These are phyloP conservation scores for Stenchaetothrips biformis DNA, from an alignment of 2,888 invertebrate genomes.

Conservation along the genomic window DNA sequence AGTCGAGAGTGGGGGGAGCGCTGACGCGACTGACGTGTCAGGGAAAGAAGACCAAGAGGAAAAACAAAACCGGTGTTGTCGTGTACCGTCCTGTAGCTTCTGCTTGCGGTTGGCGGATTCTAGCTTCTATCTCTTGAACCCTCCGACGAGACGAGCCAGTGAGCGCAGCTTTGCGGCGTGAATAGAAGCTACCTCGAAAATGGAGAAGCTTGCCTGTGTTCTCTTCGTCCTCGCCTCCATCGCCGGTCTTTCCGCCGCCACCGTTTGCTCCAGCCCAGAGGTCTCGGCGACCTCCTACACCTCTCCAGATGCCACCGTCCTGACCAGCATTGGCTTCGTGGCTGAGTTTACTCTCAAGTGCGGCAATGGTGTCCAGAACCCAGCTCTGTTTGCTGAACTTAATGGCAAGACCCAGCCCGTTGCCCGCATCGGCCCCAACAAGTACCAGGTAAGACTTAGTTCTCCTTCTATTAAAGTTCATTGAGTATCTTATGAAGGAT, in stretches of 20 bases:
- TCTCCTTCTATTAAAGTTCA: too few species aligned
- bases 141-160: background rate
- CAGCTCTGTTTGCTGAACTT: conserved; percentile 83
- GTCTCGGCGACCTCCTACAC: conserved; percentile 78
- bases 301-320: conserved; percentile 86
- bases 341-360: conserved; percentile 85
- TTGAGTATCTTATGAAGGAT: background rate
- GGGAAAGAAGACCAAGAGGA: background rate
- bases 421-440: conserved; percentile 60
- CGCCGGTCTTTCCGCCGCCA: conserved; percentile 26
- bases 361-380: conserved; percentile 58
- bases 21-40: conserved; percentile 1
- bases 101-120: background rate
- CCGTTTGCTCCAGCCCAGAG: conserved; percentile 46
- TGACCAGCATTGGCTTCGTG: conserved; percentile 85
- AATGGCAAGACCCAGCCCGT: conserved; percentile 81
- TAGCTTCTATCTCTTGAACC: background rate
- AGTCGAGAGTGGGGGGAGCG: too few species aligned
- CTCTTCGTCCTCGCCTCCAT: background rate
- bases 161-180: background rate
- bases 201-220: background rate
- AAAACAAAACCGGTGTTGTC: conserved; percentile 4
- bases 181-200: background rate
- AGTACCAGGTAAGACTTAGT: conserved; percentile 58
- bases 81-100: background rate